phyloP scores from a whole-genome alignment of 2,888 invertebrate species.

The Drosophila kambysellisi region DNA sequence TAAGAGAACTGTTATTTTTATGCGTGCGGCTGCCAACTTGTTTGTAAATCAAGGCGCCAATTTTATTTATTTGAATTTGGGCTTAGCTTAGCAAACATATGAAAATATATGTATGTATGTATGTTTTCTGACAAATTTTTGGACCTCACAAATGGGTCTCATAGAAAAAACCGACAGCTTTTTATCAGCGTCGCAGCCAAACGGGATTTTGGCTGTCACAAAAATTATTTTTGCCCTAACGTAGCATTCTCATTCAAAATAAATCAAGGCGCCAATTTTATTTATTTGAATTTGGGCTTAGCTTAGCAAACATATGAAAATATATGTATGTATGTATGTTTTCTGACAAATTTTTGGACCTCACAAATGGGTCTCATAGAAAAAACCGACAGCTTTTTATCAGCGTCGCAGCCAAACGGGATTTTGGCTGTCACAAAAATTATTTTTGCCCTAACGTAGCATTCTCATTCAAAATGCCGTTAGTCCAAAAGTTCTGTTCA shows the following conservation, averaged over 20 bases:
- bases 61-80: slow-evolving; percentile 56
- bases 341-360: slow-evolving; percentile 41
- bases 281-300: no score
- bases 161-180: slow-evolving; percentile 36
- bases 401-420: slow-evolving; percentile 39
- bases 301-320: no score
- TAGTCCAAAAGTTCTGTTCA: slow-evolving; percentile 39
- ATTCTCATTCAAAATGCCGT: slow-evolving; percentile 38
- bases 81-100: slow-evolving; percentile 52
- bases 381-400: slow-evolving; percentile 26
- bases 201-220: slow-evolving; percentile 39
- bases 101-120: slow-evolving; percentile 55
- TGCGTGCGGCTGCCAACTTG: slow-evolving; percentile 43
- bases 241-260: slow-evolving; percentile 32
- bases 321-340: no score
- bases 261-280: no score
- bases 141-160: slow-evolving; percentile 30
- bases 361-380: slow-evolving; percentile 30
- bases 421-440: slow-evolving; percentile 49
- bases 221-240: slow-evolving; percentile 43
- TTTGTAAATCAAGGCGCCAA: slow-evolving; percentile 40
- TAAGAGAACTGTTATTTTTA: slow-evolving; percentile 6
- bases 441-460: slow-evolving; percentile 33
- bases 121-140: slow-evolving; percentile 34
- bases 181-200: slow-evolving; percentile 36